Evolutionary conservation across 2,797 vertebrate genomes (phyloP), one percentile per base, ranked within the genome.

Genomic region (Natrix natrix): DNA sequence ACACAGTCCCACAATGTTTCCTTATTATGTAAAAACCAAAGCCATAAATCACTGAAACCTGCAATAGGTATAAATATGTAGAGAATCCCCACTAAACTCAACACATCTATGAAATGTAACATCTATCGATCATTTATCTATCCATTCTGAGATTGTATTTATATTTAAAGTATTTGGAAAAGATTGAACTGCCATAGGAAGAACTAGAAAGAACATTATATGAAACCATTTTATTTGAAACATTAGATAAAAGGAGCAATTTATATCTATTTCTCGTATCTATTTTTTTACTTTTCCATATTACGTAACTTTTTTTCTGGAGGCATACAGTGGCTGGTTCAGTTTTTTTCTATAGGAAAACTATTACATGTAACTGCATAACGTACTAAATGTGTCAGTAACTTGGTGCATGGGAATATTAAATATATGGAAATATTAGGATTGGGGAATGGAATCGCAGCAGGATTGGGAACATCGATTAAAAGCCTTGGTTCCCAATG

Each of bases 291-390:
- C 93, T 94, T 92, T 28, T 28, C 56, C 13, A 37, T 78, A n/a
- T 7, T 86, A 32, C 11, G 55, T 55, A 86, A 54, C 8, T 37
- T 48, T 93, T 92, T 92, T 95, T 93, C 94, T 95, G 94, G 95
- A 37, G 94, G 94, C 92, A 89, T 94, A 48, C 3, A 24, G 17
- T 61, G 56, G 0, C 54, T 89, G 28, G 7, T 14, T 48, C 54
- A 37, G 8, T 16, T 74, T 54, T 89, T 66, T 90, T n/a, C n/a
- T 66, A 66, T 16, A 56, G 32, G 26, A 56, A 24, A 32, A 78
- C 24, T 32, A 28, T 55, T 87, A 55, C 28, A 13, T 48, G 13
- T 59, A 52, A 13, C 12, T 61, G 43, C 43, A 83, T n/a, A 22
- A 14, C 20, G 12, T 26, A 12, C 22, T 89, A 61, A 94, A 91